These are phyloP conservation scores for Mizuhopecten yessoensis DNA, from an alignment of 1,140 invertebrate genomes.

Conservation along the genomic window DNA sequence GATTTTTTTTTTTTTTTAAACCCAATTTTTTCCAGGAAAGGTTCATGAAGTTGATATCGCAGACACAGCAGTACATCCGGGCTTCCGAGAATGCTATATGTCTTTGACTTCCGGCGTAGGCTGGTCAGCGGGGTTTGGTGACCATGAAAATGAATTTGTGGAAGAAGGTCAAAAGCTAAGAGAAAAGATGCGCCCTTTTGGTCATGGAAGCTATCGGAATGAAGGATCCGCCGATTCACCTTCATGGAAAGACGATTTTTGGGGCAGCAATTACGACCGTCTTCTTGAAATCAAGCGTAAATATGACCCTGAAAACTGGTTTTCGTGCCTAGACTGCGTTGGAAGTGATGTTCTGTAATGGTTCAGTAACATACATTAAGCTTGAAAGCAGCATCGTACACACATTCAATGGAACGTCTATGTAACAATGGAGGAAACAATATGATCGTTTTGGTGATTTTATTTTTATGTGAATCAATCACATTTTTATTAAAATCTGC, in stretches of 20 bases:
- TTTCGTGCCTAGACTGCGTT: slow-evolving; percentile 63
- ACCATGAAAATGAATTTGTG: not conserved
- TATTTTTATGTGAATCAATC: too few species aligned
- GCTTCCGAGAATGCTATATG: slow-evolving; percentile 52
- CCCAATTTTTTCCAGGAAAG: slow-evolving; percentile 46
- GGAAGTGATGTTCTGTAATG: slow-evolving; percentile 43
- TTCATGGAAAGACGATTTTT: slow-evolving; percentile 66
- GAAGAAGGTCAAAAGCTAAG: slow-evolving; percentile 44
- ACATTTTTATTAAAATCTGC: too few species aligned
- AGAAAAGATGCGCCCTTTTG: slow-evolving; percentile 49
- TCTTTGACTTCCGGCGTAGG: slow-evolving; percentile 41
- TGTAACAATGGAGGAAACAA: too few species aligned
- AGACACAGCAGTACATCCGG: slow-evolving; percentile 54
- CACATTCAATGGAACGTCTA: too few species aligned
- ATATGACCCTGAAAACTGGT: slow-evolving; percentile 64
- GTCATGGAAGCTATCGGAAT: slow-evolving; percentile 63
- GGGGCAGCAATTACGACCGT: slow-evolving; percentile 63
- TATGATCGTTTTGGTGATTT: too few species aligned
- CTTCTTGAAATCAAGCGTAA: slow-evolving; percentile 61
- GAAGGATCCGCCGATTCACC: slow-evolving; percentile 56
- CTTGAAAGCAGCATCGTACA: too few species aligned
- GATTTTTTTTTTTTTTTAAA: too few species aligned
- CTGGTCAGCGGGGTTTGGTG: not conserved
- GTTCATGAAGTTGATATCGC: not conserved
- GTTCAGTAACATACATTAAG: too few species aligned